Conservation (phyloP, 2,888 invertebrate genomes). For the Cryptophagus acutangulus region DNA sequence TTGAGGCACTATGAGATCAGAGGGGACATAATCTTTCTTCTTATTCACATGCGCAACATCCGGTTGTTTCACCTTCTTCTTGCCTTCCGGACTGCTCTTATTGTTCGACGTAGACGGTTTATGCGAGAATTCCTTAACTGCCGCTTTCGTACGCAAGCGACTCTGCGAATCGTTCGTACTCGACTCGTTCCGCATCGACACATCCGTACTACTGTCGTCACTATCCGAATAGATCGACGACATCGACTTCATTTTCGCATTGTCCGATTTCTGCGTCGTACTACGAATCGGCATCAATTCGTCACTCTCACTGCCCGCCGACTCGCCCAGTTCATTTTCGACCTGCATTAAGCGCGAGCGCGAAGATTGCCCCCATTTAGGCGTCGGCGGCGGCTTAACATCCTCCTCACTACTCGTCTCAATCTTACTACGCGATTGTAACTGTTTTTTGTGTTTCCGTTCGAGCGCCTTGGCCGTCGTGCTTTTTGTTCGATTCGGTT, state of each 20-base stretch:
- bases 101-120: constrained; percentile 40
- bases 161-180: constrained; percentile 64
- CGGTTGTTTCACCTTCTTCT: constrained; percentile 30
- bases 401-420: constrained; percentile 62
- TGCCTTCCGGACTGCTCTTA: constrained; percentile 37
- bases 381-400: constrained; percentile 49
- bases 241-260: constrained; percentile 52
- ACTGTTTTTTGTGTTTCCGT: constrained; percentile 39
- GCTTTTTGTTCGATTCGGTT: constrained; percentile 32
- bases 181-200: constrained; percentile 58
- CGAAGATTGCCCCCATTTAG: constrained; percentile 44
- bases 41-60: constrained; percentile 29
- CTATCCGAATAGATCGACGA: constrained; percentile 81
- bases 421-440: constrained; percentile 41
- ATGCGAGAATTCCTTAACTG: constrained; percentile 75
- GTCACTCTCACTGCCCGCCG: constrained; percentile 76
- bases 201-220: constrained; percentile 55
- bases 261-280: constrained; percentile 41
- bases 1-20: constrained; percentile 83
- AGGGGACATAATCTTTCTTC: constrained; percentile 57
- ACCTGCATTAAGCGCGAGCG: constrained; percentile 64
- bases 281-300: constrained; percentile 54
- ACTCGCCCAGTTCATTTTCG: constrained; percentile 67
- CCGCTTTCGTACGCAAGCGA: constrained; percentile 73
- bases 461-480: constrained; percentile 30